phyloP scores from a whole-genome alignment of 2,113 vertebrate species.

The Butastur rufipennis region DNA sequence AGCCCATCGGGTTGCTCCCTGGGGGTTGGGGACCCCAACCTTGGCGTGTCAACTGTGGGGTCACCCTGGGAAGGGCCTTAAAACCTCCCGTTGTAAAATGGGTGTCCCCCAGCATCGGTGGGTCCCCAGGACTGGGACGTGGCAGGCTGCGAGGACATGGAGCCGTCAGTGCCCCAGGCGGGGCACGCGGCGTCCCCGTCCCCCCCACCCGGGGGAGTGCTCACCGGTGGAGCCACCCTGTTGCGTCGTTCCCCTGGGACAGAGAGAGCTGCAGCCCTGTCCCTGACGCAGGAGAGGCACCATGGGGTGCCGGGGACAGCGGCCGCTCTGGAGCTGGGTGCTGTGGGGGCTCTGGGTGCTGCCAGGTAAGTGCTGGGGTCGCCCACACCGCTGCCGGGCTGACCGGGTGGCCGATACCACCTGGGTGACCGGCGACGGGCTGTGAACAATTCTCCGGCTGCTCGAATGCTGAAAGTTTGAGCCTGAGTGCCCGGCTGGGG shows the following conservation, averaged over 20 bases:
- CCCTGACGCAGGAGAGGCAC: not conserved
- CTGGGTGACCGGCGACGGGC: not conserved
- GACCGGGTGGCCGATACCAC: fast-evolving
- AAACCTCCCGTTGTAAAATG: not conserved
- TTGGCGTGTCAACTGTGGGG: not conserved
- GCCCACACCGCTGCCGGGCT: fast-evolving
- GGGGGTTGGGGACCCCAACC: not conserved
- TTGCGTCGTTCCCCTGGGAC: not conserved
- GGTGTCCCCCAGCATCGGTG: too few relatives aligned
- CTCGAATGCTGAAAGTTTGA: fast-evolving
- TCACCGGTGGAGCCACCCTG: not conserved
- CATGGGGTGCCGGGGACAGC: not conserved
- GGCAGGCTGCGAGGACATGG: not conserved
- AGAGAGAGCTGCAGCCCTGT: not conserved
- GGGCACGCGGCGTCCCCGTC: not conserved
- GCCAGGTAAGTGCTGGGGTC: not conserved
- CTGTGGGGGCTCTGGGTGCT: conserved; percentile 29
- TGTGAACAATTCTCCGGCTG: fast-evolving
- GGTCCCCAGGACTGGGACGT: not conserved
- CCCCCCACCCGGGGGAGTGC: not conserved
- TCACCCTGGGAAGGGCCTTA: not conserved
- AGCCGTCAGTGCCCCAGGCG: not conserved
- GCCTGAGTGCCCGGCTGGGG: fast-evolving
- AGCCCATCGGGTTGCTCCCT: fast-evolving
- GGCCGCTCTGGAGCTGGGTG: not conserved